Evolutionary conservation across 2,888 invertebrate genomes (phyloP).

Genomic region (Neuroscelio doddi): DNA sequence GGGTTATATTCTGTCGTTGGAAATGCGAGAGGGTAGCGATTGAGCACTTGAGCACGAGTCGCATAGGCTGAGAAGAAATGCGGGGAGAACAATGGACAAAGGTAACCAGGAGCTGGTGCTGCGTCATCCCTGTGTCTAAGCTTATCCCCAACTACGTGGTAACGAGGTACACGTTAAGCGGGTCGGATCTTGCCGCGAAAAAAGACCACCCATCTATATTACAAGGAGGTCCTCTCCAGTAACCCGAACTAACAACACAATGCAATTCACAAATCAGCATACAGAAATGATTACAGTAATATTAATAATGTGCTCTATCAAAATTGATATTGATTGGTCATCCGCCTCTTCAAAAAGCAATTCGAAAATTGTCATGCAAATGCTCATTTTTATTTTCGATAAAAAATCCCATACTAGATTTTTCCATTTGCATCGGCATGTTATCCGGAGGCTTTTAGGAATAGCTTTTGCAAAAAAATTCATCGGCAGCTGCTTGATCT

Average conservation of each 20-base stretch:
- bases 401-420: neutral
- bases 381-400: neutral
- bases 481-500: constrained; percentile 57
- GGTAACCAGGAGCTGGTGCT: constrained; percentile 67
- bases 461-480: constrained; percentile 45
- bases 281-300: neutral
- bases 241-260: neutral
- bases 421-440: constrained; percentile 2
- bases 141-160: constrained; percentile 60
- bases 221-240: constrained; percentile 14
- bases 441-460: constrained; percentile 3
- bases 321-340: too few species aligned
- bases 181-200: constrained; percentile 51
- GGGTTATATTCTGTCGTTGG: constrained; percentile 46
- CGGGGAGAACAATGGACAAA: constrained; percentile 68
- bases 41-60: constrained; percentile 71
- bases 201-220: constrained; percentile 52
- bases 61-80: constrained; percentile 68
- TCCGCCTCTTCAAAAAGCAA: too few species aligned
- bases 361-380: too few species aligned
- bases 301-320: neutral
- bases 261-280: constrained; percentile 4
- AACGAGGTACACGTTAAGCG: constrained; percentile 58
- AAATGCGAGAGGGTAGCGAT: constrained; percentile 60
- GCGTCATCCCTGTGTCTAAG: constrained; percentile 66